These are phyloP conservation scores for Lethenteron reissneri DNA, from an alignment of 2,113 vertebrate genomes.

Conservation along the genomic window DNA sequence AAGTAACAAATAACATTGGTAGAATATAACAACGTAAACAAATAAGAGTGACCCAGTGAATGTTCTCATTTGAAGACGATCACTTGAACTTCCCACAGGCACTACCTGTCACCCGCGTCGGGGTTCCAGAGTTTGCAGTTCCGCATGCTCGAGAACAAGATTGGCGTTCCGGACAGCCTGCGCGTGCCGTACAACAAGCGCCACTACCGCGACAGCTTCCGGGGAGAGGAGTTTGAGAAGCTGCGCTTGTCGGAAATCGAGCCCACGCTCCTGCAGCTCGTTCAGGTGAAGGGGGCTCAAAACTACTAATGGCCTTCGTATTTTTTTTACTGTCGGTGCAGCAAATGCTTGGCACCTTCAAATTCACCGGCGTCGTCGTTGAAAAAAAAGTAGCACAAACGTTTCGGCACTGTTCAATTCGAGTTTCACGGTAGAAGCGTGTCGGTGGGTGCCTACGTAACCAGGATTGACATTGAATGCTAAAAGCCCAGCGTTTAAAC, in stretches of 20 bases:
- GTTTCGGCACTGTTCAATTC: not conserved
- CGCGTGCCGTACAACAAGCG: constrained; percentile 68
- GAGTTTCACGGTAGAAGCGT: too few species aligned
- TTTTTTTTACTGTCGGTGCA: not conserved
- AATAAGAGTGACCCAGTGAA: too few species aligned
- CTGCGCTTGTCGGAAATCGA: constrained; percentile 53
- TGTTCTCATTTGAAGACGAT: too few species aligned
- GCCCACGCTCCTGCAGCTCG: constrained; percentile 47
- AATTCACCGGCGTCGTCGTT: not conserved
- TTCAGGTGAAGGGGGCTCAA: constrained; percentile 34
- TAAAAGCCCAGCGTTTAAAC: too few species aligned
- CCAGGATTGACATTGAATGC: too few species aligned
- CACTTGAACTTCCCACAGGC: constrained; percentile 23
- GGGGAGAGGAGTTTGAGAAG: constrained; percentile 36
- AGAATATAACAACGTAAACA: too few species aligned
- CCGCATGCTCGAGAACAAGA: constrained; percentile 73
- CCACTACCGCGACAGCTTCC: constrained; percentile 76
- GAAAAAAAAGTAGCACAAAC: constrained; percentile 7
- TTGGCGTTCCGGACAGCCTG: constrained; percentile 56
- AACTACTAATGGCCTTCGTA: too few species aligned
- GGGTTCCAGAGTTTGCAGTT: constrained; percentile 93
- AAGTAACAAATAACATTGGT: too few species aligned
- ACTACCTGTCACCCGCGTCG: constrained; percentile 57
- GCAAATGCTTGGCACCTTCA: not conserved
- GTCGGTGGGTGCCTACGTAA: too few species aligned